Evolutionary conservation across 2,797 vertebrate genomes (phyloP).

Genomic region (Micropoecilia bifurca): DNA sequence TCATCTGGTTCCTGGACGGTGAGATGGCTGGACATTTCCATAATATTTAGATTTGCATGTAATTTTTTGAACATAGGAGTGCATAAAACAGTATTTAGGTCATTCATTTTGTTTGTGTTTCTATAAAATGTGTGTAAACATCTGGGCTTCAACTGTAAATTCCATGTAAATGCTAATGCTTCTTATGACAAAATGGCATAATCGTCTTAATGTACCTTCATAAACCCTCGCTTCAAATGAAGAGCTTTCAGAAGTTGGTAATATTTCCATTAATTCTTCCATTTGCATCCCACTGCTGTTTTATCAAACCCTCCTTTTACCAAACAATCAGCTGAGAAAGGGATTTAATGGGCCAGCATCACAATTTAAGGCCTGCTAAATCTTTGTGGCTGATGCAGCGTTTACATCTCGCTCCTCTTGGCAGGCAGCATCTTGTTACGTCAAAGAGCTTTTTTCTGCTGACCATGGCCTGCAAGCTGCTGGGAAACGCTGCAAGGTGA

Average conservation of each 20-base stretch:
- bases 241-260: conserved; percentile 50
- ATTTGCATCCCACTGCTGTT: conserved; percentile 18
- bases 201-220: conserved; percentile 57
- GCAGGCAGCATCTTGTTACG: conserved; percentile 18
- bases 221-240: conserved; percentile 52
- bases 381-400: background rate
- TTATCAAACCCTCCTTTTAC: conserved; percentile 57
- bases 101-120: background rate
- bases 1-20: background rate
- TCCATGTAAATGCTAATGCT: conserved; percentile 35
- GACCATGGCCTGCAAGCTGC: conserved; percentile 20
- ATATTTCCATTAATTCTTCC: conserved; percentile 43
- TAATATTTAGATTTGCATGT: background rate
- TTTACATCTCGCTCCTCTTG: conserved; percentile 17
- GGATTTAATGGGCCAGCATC: background rate
- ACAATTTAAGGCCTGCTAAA: conserved; percentile 1
- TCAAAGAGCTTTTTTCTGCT: conserved; percentile 43
- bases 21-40: background rate
- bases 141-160: conserved; percentile 20
- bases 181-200: conserved; percentile 49
- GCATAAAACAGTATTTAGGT: background rate
- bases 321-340: conserved; percentile 26
- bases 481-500: conserved; percentile 44
- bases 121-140: conserved; percentile 21
- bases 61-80: background rate